Base-by-base conservation (phyloP, 2,113 vertebrate genomes). In the Asarcornis scutulata region DNA sequence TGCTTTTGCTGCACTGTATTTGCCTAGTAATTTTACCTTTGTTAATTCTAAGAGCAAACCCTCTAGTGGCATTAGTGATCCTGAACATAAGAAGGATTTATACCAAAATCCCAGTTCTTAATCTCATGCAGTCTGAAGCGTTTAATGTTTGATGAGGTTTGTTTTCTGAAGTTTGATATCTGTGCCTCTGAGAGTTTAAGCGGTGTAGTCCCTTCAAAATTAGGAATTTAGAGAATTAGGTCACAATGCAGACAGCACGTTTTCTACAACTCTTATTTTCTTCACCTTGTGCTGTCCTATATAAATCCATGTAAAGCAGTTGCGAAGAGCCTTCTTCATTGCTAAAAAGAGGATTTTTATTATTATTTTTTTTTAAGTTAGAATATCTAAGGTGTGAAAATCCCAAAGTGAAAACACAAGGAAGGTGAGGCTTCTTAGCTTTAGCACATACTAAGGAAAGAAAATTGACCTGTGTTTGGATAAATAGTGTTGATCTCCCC, bases 91-190 rank as follows among this genome's bases (percentile, higher is more conserved):
- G 62, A 90, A 75, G 80, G 87, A 91, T 91, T 94, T 96, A 86
- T 74, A 81, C 26, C 26, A 50, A 89, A 96, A 94, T 91, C 87
- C 76, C 22, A 40, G 53, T 77, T 72, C 71, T 75, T 94, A 88
- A 95, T 91, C 91, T 91, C 83, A 20, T 59, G 60, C 46, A 44
- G 62, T 76, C 58, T 83, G 67, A 90, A 91, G 53, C 25, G 25
- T 90, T 90, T 67, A 79, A 80, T 0, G 6, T 80, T 93, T 89
- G 76, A 85, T 82, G 67, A 93, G 55, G 76, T 88, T 91, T 92
- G 87, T 92, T 95, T 96, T 83, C 81, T 91, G 84, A 94, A 91
- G 72, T 83, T 87, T 89, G 77, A 63, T 89, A 86, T 73, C 82
- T 69, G 23, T 80, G 48, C 68, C 50, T 76, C 48, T 60, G 86